Evolutionary conservation across 2,113 vertebrate genomes (phyloP), one percentile per base, ranked within the genome.

Genomic region (Narcine bancroftii): DNA sequence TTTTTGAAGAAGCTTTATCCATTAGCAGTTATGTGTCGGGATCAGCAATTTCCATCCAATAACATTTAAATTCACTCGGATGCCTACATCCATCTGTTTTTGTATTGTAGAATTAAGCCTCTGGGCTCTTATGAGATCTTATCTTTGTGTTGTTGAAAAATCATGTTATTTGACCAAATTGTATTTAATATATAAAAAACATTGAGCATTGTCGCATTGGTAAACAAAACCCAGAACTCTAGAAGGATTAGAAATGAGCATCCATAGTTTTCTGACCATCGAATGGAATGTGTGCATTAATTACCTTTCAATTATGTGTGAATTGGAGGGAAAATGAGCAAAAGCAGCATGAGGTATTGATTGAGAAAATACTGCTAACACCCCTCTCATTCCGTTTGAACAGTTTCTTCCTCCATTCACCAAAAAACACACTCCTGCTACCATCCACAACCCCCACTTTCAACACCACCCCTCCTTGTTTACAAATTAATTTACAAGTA

Each of bases 401-500:
- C 94, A 93, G 92, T 92, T 56, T 92, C 94, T 94, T 92, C 92
- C 94, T 93, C 95, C 94, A 69, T 69, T 69, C 66, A 69, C 66
- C 66, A 69, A 24, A 17, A n/a, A 69, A 26, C 1, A 69, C 24
- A 69, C 66, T 21, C 60, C 17, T 63, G 66, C 66, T 24, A 26
- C 92, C 93, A 93, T 94, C 39, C 9, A 76, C 73, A 76, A 33
- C 73, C 73, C 73, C 13, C 73, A 76, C 73, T 42, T 42, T 17
- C 66, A 69, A 26, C 33, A n/a, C 73, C 87, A 42, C 94, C 94
- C 93, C 94, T 93, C 95, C 93, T 93, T 97, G 97, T 98, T 98
- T 97, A 97, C 97, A 96, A 97, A 98, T 96, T 97, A 95, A 94
- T 96, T 97, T 96, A 96, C 96, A 96, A 97, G 95, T 95, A 95